Evolutionary conservation across 1,140 invertebrate genomes (phyloP), one percentile per base, ranked within the genome.

Genomic region (Rhopalosiphum maidis): DNA sequence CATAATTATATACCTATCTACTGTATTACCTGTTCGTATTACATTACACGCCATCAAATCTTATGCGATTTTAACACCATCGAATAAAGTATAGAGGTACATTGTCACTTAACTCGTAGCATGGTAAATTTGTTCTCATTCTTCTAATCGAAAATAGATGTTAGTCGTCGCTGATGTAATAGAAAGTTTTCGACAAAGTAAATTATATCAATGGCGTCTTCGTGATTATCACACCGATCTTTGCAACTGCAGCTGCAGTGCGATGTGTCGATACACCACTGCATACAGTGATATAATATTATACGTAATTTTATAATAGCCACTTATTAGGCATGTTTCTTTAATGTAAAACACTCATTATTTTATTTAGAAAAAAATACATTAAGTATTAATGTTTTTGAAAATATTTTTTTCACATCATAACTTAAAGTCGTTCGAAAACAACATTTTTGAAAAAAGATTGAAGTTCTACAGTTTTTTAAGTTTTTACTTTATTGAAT

Each of bases 1-100:
- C 35, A 77, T 21, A n/a, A 77, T 2, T 6, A 77, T n/a, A n/a
- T 77, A 6, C 15, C 30, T 18, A 77, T 15, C 30, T 51, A 51
- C 48, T 18, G 30, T 18, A 41, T 35, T 89, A 8, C 60, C 60
- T n/a, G n/a, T 77, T 77, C 30, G 60, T 77, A 77, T 11, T 60
- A 8, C 0, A 60, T 90, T 54, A 22, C 37, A 25, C 37, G 90
- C 25, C 25, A 25, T 22, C 22, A 23, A n/a, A 18, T 77, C 43
- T 90, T 90, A 60, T 90, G n/a, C n/a, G 30, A 91, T 91, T 77
- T 30, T 43, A 46, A 82, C 77, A 77, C 30, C 43, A 82, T 37
- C 60, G 37, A 35, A 51, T 9, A 23, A 41, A 23, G 82, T 23
- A 83, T 82, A 82, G 7, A 46, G 48, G 48, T 48, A 48, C 15